These are phyloP conservation scores for Eristalis intricaria DNA, from an alignment of 2,888 invertebrate species.

Conservation along the genomic window DNA sequence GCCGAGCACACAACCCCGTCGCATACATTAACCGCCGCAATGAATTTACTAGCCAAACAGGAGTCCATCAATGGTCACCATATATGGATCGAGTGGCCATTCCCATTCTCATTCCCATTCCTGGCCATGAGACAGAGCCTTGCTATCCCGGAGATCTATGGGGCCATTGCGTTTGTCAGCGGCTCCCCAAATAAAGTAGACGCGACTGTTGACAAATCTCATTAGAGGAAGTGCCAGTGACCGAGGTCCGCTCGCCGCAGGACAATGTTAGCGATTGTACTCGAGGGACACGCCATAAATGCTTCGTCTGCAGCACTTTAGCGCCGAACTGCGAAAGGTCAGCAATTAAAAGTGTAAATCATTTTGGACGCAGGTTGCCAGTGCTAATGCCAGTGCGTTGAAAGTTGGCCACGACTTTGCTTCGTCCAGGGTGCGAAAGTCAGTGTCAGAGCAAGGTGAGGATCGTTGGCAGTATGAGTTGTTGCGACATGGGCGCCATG, in stretches of 20 bases:
- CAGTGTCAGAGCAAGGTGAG: conserved; percentile 59
- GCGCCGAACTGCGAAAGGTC: conserved; percentile 50
- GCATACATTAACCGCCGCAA: conserved; percentile 35
- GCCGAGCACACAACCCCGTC: neutral
- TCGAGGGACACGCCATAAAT: conserved; percentile 43
- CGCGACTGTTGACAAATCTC: conserved; percentile 61
- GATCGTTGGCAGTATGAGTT: conserved; percentile 58
- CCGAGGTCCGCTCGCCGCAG: neutral
- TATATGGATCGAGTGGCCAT: conserved; percentile 50
- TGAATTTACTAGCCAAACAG: conserved; percentile 50
- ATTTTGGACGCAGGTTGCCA: conserved; percentile 9
- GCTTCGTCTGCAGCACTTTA: conserved; percentile 20
- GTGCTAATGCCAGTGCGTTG: neutral
- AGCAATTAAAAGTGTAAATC: conserved; percentile 65
- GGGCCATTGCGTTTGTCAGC: conserved; percentile 19
- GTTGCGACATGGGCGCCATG: conserved; percentile 61
- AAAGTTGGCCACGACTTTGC: conserved; percentile 29
- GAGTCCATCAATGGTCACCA: conserved; percentile 59
- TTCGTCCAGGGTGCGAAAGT: conserved; percentile 50
- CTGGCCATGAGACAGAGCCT: neutral
- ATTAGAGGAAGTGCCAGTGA: conserved; percentile 52
- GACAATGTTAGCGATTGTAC: conserved; percentile 60
- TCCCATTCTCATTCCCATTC: conserved; percentile 40
- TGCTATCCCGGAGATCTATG: conserved; percentile 3
- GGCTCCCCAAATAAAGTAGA: conserved; percentile 6